These are phyloP conservation scores for Paramisgurnus dabryanus DNA, from an alignment of 2,113 vertebrate genomes.

Conservation along the genomic window DNA sequence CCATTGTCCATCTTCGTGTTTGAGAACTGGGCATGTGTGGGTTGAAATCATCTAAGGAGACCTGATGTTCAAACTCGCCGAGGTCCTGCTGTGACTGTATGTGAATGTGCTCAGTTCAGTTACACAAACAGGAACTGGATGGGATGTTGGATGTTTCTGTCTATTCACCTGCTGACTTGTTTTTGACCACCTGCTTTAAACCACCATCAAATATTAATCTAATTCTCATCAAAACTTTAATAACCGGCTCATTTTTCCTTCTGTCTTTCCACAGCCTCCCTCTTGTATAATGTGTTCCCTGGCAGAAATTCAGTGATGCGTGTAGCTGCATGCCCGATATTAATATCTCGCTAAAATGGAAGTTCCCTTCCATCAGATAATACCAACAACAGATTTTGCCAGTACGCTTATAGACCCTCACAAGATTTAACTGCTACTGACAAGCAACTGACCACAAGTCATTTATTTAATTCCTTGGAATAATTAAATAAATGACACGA, in stretches of 20 bases:
- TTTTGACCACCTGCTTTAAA: constrained; percentile 8
- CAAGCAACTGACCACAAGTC: background rate
- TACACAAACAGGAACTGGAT: constrained; percentile 45
- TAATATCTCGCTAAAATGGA: constrained; percentile 42
- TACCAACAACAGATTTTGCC: background rate
- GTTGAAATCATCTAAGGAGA: background rate
- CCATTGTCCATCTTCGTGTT: background rate
- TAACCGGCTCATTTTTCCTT: background rate
- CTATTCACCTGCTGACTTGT: constrained; percentile 28
- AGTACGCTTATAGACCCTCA: background rate
- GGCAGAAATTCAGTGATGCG: constrained; percentile 32
- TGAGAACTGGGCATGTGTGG: background rate
- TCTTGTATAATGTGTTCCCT: constrained; percentile 38
- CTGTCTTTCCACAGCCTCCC: background rate
- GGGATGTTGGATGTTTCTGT: constrained; percentile 30
- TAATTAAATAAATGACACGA: too few relatives aligned
- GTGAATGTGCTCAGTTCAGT: background rate
- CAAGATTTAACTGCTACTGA: background rate
- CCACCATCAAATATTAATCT: background rate
- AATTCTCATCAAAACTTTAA: background rate
- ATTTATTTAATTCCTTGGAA: background rate
- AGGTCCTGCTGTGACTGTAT: background rate
- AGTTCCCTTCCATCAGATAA: constrained; percentile 38
- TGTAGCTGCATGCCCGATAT: constrained; percentile 35
- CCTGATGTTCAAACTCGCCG: background rate